Evolutionary conservation across 2,113 vertebrate species (phyloP).

Genomic region (Tragelaphus scriptus): DNA sequence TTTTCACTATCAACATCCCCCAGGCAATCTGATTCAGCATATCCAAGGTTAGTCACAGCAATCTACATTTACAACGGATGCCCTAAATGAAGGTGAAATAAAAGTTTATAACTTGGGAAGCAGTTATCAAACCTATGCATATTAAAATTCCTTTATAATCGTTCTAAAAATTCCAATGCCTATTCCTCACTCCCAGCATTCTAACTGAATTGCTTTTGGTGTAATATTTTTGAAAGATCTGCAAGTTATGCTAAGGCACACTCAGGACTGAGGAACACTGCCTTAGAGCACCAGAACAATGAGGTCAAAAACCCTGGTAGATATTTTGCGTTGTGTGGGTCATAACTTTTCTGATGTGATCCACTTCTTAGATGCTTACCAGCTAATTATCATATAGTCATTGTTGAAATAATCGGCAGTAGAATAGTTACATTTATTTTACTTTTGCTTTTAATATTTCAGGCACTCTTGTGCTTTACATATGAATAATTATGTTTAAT

Average conservation of each 20-base stretch:
- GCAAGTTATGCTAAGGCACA: not conserved
- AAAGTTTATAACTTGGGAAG: not conserved
- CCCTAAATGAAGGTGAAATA: not conserved
- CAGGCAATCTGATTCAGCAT: not conserved
- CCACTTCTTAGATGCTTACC: not conserved
- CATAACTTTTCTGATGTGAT: not conserved
- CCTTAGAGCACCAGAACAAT: not conserved
- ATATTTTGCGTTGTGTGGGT: not conserved
- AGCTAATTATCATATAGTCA: not conserved
- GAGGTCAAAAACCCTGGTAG: not conserved
- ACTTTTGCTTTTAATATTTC: not conserved
- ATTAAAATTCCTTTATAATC: not conserved
- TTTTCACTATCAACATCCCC: not conserved
- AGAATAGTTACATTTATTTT: not conserved
- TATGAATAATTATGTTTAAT: not conserved
- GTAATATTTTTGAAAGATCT: not conserved
- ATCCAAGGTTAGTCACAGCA: not conserved
- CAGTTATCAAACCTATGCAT: not conserved
- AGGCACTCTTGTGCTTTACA: not conserved
- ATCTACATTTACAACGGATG: not conserved
- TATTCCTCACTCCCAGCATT: not conserved
- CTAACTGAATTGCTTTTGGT: not conserved
- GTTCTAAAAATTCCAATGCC: not conserved
- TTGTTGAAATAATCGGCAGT: not conserved
- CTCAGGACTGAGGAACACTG: not conserved